phyloP scores from a whole-genome alignment of 2,888 invertebrate species.

The Tenthredo amoena region DNA sequence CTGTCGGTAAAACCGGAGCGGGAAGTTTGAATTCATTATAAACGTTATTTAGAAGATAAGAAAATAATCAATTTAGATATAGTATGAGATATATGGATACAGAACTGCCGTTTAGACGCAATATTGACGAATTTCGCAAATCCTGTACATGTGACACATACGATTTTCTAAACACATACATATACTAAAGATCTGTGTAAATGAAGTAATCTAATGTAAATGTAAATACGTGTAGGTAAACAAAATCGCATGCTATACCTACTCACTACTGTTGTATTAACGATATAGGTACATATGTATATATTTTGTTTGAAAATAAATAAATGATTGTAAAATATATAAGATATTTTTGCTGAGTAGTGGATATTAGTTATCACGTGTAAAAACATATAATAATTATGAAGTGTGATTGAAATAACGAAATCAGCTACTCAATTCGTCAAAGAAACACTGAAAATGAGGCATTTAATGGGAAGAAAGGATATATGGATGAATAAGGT shows the following conservation, averaged over 20 bases:
- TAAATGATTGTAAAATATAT: too few relatives aligned
- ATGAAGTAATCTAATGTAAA: not conserved
- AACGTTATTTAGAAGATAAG: not conserved
- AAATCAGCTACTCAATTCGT: not conserved
- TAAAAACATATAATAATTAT: too few relatives aligned
- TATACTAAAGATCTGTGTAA: not conserved
- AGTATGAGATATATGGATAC: not conserved
- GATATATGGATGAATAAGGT: not conserved
- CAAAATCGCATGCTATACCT: slow-evolving; percentile 2
- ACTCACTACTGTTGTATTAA: not conserved
- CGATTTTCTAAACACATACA: not conserved
- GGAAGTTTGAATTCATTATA: not conserved
- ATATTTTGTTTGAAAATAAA: not conserved
- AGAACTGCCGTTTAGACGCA: not conserved
- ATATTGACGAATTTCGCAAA: not conserved
- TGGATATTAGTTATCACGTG: too few relatives aligned
- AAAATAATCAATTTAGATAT: not conserved
- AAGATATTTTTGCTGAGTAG: too few relatives aligned
- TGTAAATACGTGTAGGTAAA: not conserved
- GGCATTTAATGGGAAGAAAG: not conserved
- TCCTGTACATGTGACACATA: slow-evolving; percentile 27
- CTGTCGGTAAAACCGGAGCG: not conserved
- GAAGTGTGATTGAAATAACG: not conserved
- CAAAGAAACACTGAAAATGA: not conserved
- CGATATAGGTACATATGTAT: not conserved